Base-by-base conservation (phyloP, 2,113 vertebrate genomes). In the Caloenas nicobarica region DNA sequence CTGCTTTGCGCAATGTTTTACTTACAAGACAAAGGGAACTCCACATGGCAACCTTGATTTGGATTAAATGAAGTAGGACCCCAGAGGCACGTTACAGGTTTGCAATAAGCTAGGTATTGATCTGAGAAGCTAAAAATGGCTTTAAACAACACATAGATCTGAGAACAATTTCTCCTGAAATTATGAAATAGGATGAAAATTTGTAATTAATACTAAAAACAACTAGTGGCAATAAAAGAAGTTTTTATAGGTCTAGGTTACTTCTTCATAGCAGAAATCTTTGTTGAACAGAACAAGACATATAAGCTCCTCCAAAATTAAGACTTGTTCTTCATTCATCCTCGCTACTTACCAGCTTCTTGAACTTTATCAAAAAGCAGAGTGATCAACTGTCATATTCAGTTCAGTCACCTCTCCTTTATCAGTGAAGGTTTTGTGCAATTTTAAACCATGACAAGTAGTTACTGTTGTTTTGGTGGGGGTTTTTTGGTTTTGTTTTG, bases 11-110 rank as follows among this genome's bases (percentile, higher is more conserved):
- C 82, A 94, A 24, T 23, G 82, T 81, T 91, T 97, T 97, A 97
- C 97, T 97, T 96, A 97, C 97, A 97, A 97, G 31, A 96, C 95
- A 97, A 93, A 97, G 96, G 44, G 93, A 94, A 94, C 92, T 97
- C 95, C 96, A 96, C 92, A 95, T 74, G 96, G 93, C 94, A 97
- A 97, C 94, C 96, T 97, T 93, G 96, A 89, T 96, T 96, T 92
- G 93, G 96, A 86, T 97, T 97, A 96, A 96, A 95, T 93, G 95
- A 96, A 89, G 95, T 81, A 94, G 95, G 95, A 97, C 93, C 89
- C 86, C 95, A 94, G 93, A 95, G 82, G 95, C 93, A 97, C 80
- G 90, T 95, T 96, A 95, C 91, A 84, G 83, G 80, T 72, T 96
- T 95, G 94, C 95, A 97, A 91, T 96, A 96, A 87, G 85, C 92